A percentile compares a stretch with the other conserved stretches of the same genome.
Evolutionary conservation across 2,888 invertebrate genomes (phyloP).

Genomic region (Luperina nickerlii): DNA sequence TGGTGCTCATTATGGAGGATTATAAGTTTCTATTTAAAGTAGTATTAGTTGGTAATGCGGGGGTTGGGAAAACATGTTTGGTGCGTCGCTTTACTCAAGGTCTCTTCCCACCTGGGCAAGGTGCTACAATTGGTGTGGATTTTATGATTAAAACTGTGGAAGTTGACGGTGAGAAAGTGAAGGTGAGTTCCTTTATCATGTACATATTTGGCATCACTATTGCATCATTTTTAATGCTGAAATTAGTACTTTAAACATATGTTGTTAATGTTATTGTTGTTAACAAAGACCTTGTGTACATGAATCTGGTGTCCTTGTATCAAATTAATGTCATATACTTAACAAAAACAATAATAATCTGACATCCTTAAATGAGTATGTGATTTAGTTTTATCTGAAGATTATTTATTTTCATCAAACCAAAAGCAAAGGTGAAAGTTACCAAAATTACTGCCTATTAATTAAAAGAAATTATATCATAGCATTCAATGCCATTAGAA

Average conservation of each 20-base stretch:
- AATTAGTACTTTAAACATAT: constrained; percentile 14
- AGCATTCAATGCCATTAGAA: constrained; percentile 1
- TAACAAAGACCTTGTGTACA: not conserved
- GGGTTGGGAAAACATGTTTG: constrained; percentile 99
- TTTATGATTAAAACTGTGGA: constrained; percentile 99
- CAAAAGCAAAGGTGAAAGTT: constrained; percentile 34
- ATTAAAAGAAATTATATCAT: not conserved
- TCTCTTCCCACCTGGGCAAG: constrained; percentile 99
- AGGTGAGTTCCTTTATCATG: constrained; percentile 89
- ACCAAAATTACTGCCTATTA: not conserved
- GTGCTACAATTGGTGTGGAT: constrained; percentile 99
- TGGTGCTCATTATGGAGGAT: constrained; percentile 95
- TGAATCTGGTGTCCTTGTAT: constrained; percentile 37
- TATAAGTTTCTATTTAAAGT: constrained; percentile 99
- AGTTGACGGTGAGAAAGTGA: constrained; percentile 98
- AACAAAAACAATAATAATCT: constrained; percentile 22
- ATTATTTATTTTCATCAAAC: not conserved
- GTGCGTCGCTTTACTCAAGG: constrained; percentile 99
- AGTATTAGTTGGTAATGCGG: constrained; percentile 99
- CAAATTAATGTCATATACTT: constrained; percentile 21
- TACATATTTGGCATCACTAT: constrained; percentile 70
- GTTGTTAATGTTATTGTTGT: constrained; percentile 20
- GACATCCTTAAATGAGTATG: not conserved
- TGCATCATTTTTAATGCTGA: constrained; percentile 70
- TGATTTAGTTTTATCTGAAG: not conserved